A percentile compares a stretch with the other conserved stretches of the same genome.
Conservation (phyloP, 2,113 vertebrate species). For the Cyphomyrus plagiostoma region DNA sequence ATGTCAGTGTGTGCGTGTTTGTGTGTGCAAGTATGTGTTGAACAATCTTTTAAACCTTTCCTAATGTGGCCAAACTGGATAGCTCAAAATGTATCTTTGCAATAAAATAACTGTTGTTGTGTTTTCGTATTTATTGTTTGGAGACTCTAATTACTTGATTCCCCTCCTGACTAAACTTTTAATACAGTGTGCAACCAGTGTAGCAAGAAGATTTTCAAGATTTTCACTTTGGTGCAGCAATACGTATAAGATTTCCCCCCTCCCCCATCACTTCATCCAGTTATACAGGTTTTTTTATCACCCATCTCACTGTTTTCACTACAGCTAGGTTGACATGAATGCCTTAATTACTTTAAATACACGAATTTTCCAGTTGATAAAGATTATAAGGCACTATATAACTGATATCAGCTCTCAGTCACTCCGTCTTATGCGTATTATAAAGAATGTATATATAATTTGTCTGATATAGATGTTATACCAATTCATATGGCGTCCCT, state of each 20-base stretch:
- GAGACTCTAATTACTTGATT: neutral
- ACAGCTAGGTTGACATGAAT: neutral
- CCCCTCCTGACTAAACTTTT: neutral
- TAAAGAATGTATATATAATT: neutral
- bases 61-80: neutral
- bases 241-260: neutral
- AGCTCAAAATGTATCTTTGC: slow-evolving; percentile 12
- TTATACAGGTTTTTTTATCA: neutral
- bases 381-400: neutral
- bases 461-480: neutral
- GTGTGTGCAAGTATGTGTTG: neutral
- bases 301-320: neutral
- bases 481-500: neutral
- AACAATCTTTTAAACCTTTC: slow-evolving; percentile 10
- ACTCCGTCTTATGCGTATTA: neutral
- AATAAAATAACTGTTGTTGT: slow-evolving; percentile 13
- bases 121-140: slow-evolving; percentile 18
- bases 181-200: neutral
- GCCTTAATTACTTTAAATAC: neutral
- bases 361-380: neutral
- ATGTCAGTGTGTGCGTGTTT: neutral
- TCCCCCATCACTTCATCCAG: no score
- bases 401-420: neutral
- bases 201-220: neutral
- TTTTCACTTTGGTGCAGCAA: neutral